Conservation (phyloP, 2,888 invertebrate species). For the Drosophila mulleri region DNA sequence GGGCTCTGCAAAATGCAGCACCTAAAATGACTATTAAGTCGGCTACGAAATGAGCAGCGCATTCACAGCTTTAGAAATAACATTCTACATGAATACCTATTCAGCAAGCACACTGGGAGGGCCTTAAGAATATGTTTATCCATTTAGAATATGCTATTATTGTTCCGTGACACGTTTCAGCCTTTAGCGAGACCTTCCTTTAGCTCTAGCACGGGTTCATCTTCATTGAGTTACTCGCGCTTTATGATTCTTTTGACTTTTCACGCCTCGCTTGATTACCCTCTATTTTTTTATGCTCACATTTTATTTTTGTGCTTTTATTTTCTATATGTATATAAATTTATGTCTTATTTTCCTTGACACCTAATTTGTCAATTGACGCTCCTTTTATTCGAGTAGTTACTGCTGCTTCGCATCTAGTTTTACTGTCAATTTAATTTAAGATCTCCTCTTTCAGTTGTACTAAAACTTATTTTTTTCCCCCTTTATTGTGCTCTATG, state of each 20-base stretch:
- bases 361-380: slow-evolving; percentile 30
- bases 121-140: slow-evolving; percentile 20
- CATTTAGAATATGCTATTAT: slow-evolving; percentile 18
- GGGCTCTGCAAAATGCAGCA: slow-evolving; percentile 1
- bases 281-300: slow-evolving; percentile 40
- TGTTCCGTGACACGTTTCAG: slow-evolving; percentile 25
- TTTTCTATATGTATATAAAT: slow-evolving; percentile 19
- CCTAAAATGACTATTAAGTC: slow-evolving; percentile 21
- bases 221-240: slow-evolving; percentile 21
- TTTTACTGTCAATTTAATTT: slow-evolving; percentile 42
- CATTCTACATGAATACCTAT: slow-evolving; percentile 22
- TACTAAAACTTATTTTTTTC: background rate
- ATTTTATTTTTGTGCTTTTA: slow-evolving; percentile 21
- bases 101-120: slow-evolving; percentile 6
- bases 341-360: slow-evolving; percentile 24
- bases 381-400: slow-evolving; percentile 30
- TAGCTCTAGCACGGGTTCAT: slow-evolving; percentile 2
- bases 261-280: slow-evolving; percentile 45
- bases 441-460: slow-evolving; percentile 15
- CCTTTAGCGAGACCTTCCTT: slow-evolving; percentile 12
- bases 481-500: background rate
- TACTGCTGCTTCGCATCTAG: slow-evolving; percentile 19
- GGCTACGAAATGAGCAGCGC: slow-evolving; percentile 23
- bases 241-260: slow-evolving; percentile 30
- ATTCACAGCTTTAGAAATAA: slow-evolving; percentile 2